These are phyloP conservation scores for Hesperia comma DNA, from an alignment of 2,888 invertebrate genomes.

Conservation along the genomic window DNA sequence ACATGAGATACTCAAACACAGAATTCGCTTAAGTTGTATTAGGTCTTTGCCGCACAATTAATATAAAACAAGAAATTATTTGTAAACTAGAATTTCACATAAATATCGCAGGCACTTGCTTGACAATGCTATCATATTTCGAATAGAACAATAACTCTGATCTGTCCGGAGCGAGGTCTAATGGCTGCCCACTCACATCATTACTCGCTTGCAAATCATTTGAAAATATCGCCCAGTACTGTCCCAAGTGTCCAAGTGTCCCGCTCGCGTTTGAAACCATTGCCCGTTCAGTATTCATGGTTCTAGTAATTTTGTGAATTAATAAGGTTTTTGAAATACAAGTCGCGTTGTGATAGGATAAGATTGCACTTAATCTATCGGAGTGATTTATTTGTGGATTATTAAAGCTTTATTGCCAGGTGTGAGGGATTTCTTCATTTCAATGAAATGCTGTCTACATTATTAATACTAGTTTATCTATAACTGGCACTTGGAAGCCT, in stretches of 20 bases:
- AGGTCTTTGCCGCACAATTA: too few species aligned
- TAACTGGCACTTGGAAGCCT: too few species aligned
- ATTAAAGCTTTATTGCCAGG: background rate
- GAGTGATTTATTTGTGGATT: background rate
- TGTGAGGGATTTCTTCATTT: constrained; percentile 1
- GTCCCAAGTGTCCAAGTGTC: background rate
- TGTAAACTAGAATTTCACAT: background rate
- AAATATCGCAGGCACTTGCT: background rate
- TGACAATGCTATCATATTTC: constrained; percentile 10
- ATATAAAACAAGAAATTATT: too few species aligned
- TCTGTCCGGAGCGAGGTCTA: constrained; percentile 9
- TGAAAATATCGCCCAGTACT: constrained; percentile 11
- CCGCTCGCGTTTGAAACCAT: background rate
- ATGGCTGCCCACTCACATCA: constrained; percentile 24
- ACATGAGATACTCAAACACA: too few species aligned
- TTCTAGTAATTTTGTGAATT: constrained; percentile 7
- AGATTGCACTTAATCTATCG: background rate
- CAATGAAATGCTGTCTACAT: background rate
- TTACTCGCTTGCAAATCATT: constrained; percentile 22
- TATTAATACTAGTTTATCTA: background rate
- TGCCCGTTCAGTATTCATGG: background rate
- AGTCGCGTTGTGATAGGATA: background rate
- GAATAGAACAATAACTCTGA: constrained; percentile 21
- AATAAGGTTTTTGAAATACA: constrained; percentile 7
- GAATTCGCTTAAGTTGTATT: too few species aligned